Evolutionary conservation across 2,113 vertebrate species (phyloP), one percentile per base, ranked within the genome.

Genomic region (Gulo gulo): DNA sequence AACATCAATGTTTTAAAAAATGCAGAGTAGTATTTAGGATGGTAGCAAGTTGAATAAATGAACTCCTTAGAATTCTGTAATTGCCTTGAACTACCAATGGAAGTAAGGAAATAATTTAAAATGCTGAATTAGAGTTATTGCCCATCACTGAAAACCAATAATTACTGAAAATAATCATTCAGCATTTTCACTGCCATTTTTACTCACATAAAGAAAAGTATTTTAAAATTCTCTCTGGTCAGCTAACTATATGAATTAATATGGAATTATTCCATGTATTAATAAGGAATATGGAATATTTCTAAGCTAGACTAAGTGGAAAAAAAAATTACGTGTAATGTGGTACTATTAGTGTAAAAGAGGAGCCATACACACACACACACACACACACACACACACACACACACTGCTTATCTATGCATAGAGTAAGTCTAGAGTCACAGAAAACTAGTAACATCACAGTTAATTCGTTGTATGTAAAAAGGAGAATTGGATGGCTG

Each of bases 91-190:
- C 16, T 73, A 87, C 50, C 31, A 31, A 81, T 24, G 24, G 31
- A 31, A 97, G 97, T 65, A 84, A 94, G 34, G 34, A 96, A 61
- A 82, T 67, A 91, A 93, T 57, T 69, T 74, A 94, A 83, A 69
- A 50, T 65, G 80, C 39, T 81, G 50, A 96, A 65, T 90, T 63
- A 85, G 26, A 80, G 39, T 85, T 73, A 79, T 21, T 83, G 67
- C 63, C 20, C 26, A 95, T 18, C 11, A 52, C 55, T 88, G 42
- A 88, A 86, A 90, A 95, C 45, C 47, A 92, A 94, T 47, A 42
- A 76, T 78, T 78, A 78, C 42, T 31, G 14, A 52, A 80, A 93
- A 92, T 52, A 88, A 92, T 84, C 47, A 88, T 88, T 96, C 94
- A 91, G 52, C 16, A 85, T 85, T 95, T 93, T 95, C 42, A 87